Evolutionary conservation across 2,797 vertebrate species (phyloP).

Genomic region (Pagetopsis macropterus): DNA sequence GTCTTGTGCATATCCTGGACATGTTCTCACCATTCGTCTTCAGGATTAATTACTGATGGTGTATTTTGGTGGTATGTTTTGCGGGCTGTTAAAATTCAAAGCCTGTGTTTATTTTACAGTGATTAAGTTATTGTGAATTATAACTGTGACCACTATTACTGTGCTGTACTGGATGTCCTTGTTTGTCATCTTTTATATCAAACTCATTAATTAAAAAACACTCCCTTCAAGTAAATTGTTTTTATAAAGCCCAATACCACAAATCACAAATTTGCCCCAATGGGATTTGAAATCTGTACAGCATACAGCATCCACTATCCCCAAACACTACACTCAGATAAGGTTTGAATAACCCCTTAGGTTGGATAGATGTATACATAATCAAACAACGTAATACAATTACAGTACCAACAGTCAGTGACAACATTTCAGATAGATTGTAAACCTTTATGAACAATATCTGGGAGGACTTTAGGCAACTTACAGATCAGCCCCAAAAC

Average conservation of each 20-base stretch:
- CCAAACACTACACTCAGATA: background rate
- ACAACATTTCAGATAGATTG: background rate
- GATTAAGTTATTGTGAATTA: slow-evolving; percentile 10
- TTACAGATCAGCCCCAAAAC: background rate
- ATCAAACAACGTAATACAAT: background rate
- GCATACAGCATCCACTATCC: background rate
- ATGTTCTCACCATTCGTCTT: background rate
- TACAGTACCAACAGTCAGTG: background rate
- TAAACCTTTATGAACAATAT: background rate
- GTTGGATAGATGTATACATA: background rate
- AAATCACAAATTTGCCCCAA: background rate
- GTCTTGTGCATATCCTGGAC: background rate
- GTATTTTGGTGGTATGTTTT: background rate
- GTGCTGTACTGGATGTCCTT: background rate
- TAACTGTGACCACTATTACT: slow-evolving; percentile 6
- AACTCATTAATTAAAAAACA: slow-evolving; percentile 24
- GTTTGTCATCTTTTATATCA: slow-evolving; percentile 6
- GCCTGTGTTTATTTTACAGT: background rate
- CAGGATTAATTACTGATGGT: background rate
- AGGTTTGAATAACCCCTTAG: background rate
- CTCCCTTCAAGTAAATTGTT: background rate
- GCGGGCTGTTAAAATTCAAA: background rate
- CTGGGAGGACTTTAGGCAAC: background rate
- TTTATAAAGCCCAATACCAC: background rate
- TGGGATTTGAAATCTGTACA: background rate